A percentile compares a stretch with the other conserved stretches of the same genome.
Conservation (phyloP, 2,888 invertebrate species). For the Parapristionchus giblindavisi region DNA sequence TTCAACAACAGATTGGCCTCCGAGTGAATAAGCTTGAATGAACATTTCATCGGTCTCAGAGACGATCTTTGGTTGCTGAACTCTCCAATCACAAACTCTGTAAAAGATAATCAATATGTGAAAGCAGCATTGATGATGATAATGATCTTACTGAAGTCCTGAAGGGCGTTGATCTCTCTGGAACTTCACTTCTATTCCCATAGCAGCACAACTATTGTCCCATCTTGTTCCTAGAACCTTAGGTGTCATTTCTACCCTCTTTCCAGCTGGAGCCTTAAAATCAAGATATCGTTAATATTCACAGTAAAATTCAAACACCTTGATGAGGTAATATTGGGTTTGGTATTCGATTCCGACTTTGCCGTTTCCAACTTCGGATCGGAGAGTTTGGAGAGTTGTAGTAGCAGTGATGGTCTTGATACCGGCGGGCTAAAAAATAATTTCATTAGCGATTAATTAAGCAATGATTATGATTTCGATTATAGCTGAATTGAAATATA, state of each 20-base stretch:
- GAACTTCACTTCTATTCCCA: slow-evolving; percentile 32
- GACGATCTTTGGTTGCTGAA: not conserved
- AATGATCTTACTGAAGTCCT: slow-evolving; percentile 13
- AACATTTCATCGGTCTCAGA: slow-evolving; percentile 23
- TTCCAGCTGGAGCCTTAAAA: slow-evolving; percentile 27
- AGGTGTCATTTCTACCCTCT: slow-evolving; percentile 6
- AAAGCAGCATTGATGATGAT: not conserved
- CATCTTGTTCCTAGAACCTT: slow-evolving; percentile 18
- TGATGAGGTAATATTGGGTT: slow-evolving; percentile 11
- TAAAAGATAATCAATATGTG: no score
- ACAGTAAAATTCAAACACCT: not conserved
- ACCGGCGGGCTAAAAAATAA: not conserved
- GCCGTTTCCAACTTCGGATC: not conserved
- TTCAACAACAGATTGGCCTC: slow-evolving; percentile 3
- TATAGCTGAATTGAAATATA: no score
- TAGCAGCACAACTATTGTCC: slow-evolving; percentile 9
- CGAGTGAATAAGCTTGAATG: slow-evolving; percentile 6
- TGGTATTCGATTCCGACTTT: not conserved
- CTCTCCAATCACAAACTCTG: slow-evolving; percentile 2
- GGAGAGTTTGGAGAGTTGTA: slow-evolving; percentile 1
- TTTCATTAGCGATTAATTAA: no score
- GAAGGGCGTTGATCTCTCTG: slow-evolving; percentile 1
- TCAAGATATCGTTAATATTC: not conserved
- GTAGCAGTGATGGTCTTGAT: slow-evolving; percentile 1
- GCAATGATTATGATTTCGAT: no score